Percentiles rank a stretch among this genome's conserved stretches.
These are phyloP conservation scores for Thunnus maccoyii DNA, from an alignment of 2,113 vertebrate species.

Conservation along the genomic window DNA sequence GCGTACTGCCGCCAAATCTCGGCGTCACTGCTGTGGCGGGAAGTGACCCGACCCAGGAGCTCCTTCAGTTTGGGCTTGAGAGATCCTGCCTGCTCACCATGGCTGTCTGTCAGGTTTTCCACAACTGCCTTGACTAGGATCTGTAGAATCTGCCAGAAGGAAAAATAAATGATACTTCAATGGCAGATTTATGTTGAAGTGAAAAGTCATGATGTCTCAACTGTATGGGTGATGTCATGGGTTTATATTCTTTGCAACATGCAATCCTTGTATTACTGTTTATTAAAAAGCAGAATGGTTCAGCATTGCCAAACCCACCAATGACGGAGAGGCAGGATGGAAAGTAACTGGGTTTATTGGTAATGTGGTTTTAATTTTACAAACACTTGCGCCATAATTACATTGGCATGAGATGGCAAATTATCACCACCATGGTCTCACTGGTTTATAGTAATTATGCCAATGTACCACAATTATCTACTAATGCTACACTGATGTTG, in stretches of 20 bases:
- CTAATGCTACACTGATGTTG: too few relatives aligned
- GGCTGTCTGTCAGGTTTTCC: conserved; percentile 84
- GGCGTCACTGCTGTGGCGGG: conserved; percentile 89
- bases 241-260: not conserved
- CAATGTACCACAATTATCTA: not conserved
- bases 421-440: not conserved
- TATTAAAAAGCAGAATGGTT: not conserved
- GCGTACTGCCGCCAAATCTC: conserved; percentile 94
- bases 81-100: conserved; percentile 79
- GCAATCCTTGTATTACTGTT: not conserved
- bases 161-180: not conserved
- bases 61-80: conserved; percentile 88
- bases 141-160: conserved; percentile 87
- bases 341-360: not conserved
- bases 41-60: conserved; percentile 92
- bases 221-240: not conserved
- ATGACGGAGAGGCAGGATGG: not conserved
- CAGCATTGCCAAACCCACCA: not conserved
- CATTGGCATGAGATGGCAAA: too few relatives aligned
- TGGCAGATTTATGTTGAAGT: not conserved
- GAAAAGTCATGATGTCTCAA: too few relatives aligned
- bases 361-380: not conserved
- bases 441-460: conserved; percentile 1
- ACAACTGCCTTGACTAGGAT: conserved; percentile 90
- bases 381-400: too few relatives aligned